Evolutionary conservation across 2,888 invertebrate genomes (phyloP).

Genomic region (Synanthedon vespiformis): DNA sequence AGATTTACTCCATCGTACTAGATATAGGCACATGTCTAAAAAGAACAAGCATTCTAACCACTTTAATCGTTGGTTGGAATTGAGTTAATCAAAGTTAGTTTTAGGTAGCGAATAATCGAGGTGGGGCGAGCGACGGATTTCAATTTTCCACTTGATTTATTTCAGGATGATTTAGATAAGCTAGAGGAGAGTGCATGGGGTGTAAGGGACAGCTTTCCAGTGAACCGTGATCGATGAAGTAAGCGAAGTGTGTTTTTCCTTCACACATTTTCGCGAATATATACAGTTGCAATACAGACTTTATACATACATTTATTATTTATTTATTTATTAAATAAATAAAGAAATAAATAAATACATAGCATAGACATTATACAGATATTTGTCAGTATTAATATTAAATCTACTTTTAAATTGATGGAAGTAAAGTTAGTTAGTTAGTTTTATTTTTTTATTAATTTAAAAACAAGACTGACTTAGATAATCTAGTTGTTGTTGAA

Average conservation of each 20-base stretch:
- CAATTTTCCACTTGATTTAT: conserved; percentile 63
- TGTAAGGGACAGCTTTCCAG: conserved; percentile 2
- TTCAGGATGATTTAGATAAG: conserved; percentile 42
- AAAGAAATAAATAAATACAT: no score
- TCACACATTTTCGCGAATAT: not conserved
- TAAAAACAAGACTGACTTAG: no score
- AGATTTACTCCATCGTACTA: no score
- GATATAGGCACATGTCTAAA: not conserved
- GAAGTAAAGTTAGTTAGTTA: no score
- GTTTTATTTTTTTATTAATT: no score
- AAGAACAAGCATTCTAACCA: conserved; percentile 17
- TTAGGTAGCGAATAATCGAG: conserved; percentile 22
- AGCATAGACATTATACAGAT: no score
- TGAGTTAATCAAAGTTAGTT: conserved; percentile 44
- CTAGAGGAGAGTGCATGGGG: conserved; percentile 6
- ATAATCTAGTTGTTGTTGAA: no score
- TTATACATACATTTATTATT: no score
- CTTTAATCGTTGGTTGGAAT: conserved; percentile 31
- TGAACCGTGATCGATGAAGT: conserved; percentile 1
- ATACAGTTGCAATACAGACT: not conserved
- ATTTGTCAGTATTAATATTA: no score
- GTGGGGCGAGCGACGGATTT: conserved; percentile 27
- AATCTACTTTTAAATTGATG: no score
- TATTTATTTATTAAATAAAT: no score
- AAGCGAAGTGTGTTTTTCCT: not conserved